These are phyloP conservation scores for Marasmarcha lunaedactyla DNA, from an alignment of 2,888 invertebrate species.

Conservation along the genomic window DNA sequence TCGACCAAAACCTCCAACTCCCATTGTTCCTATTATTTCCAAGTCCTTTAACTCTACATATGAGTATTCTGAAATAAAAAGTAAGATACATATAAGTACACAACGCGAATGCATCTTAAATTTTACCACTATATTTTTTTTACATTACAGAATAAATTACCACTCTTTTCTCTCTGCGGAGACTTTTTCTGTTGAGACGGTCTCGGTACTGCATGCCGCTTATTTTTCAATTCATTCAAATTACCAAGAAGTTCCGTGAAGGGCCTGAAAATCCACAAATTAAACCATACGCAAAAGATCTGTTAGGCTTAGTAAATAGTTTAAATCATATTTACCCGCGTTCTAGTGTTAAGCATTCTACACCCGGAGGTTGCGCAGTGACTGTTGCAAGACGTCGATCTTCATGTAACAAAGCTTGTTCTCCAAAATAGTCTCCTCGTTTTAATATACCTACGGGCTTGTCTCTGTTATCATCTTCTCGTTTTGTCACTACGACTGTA, in stretches of 20 bases:
- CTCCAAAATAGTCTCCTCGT: slow-evolving; percentile 90
- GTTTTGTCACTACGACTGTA: slow-evolving; percentile 79
- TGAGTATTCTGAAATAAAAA: slow-evolving; percentile 63
- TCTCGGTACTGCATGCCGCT: slow-evolving; percentile 43
- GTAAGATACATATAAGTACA: background rate
- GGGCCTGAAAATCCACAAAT: slow-evolving; percentile 48
- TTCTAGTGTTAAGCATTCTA: slow-evolving; percentile 89
- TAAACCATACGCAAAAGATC: background rate
- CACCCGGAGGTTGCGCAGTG: slow-evolving; percentile 84
- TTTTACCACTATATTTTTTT: background rate
- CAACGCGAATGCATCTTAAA: background rate
- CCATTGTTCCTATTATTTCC: slow-evolving; percentile 85
- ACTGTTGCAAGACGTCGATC: slow-evolving; percentile 92
- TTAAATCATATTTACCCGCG: slow-evolving; percentile 72
- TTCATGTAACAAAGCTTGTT: slow-evolving; percentile 86
- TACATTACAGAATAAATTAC: no score
- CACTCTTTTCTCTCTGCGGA: slow-evolving; percentile 43
- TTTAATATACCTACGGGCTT: slow-evolving; percentile 76
- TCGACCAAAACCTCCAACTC: slow-evolving; percentile 93
- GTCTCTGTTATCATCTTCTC: slow-evolving; percentile 71
- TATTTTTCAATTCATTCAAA: slow-evolving; percentile 73
- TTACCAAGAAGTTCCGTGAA: slow-evolving; percentile 89
- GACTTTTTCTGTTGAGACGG: slow-evolving; percentile 42
- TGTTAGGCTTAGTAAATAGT: slow-evolving; percentile 2
- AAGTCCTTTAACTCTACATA: slow-evolving; percentile 82